These are phyloP conservation scores for Sphaeramia orbicularis DNA, from an alignment of 2,797 vertebrate genomes.

Conservation along the genomic window DNA sequence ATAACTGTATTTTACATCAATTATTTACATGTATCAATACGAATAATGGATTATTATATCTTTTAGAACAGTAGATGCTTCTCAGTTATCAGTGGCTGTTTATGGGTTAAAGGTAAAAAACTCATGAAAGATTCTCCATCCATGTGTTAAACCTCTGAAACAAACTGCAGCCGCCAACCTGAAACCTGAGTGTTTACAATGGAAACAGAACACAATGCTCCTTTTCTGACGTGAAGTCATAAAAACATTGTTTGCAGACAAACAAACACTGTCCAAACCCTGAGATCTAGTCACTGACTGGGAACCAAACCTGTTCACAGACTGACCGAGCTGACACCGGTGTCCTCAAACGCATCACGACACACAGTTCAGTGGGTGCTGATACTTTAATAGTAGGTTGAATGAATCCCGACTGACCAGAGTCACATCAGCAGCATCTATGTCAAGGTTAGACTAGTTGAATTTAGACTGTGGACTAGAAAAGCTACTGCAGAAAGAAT, in stretches of 20 bases:
- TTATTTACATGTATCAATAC: too few relatives aligned
- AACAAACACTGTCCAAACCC: conserved; percentile 11
- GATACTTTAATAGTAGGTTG: too few relatives aligned
- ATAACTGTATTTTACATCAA: too few relatives aligned
- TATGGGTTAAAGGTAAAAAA: conserved; percentile 25
- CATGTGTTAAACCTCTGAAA: conserved; percentile 24
- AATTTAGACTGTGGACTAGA: too few relatives aligned
- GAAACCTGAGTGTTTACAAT: conserved; percentile 43
- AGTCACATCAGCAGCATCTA: too few relatives aligned
- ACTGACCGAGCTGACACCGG: neutral
- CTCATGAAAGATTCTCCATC: neutral
- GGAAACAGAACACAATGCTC: conserved; percentile 48
- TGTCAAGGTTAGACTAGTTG: too few relatives aligned
- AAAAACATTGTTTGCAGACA: conserved; percentile 43
- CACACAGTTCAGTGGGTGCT: too few relatives aligned
- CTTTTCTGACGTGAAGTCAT: conserved; percentile 24
- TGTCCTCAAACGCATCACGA: neutral
- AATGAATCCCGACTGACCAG: too few relatives aligned
- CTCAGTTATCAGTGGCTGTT: too few relatives aligned
- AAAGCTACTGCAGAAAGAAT: too few relatives aligned
- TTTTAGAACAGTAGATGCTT: too few relatives aligned
- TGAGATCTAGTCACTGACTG: neutral
- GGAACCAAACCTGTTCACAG: neutral
- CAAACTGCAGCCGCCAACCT: conserved; percentile 3
- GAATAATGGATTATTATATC: too few relatives aligned